Percentiles rank a stretch among this genome's conserved stretches.
phyloP scores from a whole-genome alignment of 2,888 invertebrate genomes.

The Dynastes tityus region DNA sequence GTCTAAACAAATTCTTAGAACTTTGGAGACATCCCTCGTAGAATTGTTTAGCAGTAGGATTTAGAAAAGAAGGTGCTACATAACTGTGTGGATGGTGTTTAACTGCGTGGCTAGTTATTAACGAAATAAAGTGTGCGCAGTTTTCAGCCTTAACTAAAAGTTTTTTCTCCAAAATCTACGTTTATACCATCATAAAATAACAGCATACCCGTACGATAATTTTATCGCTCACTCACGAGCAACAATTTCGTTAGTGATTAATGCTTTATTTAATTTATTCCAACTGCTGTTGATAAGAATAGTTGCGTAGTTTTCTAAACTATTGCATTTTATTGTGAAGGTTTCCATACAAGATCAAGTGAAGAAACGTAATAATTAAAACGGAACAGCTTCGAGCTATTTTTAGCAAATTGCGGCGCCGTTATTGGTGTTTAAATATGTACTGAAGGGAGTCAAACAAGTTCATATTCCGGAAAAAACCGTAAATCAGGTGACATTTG shows the following conservation, averaged over 20 bases:
- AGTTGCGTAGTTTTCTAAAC: not conserved
- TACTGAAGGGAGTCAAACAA: not conserved
- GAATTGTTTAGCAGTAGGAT: too few relatives aligned
- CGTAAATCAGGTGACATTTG: constrained; percentile 26
- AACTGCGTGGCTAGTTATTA: too few relatives aligned
- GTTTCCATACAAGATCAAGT: not conserved
- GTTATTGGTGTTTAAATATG: not conserved
- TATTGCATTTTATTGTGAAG: not conserved
- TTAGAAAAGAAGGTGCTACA: too few relatives aligned
- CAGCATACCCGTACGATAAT: not conserved
- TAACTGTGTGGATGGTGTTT: too few relatives aligned
- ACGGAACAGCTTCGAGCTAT: not conserved
- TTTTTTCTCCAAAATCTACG: not conserved
- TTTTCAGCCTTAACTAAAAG: not conserved
- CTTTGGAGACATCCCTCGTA: too few relatives aligned
- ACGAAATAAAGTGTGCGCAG: too few relatives aligned
- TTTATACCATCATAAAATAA: not conserved
- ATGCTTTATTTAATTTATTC: constrained; percentile 15
- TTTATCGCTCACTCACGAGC: not conserved
- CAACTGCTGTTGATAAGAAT: not conserved
- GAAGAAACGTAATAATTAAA: not conserved
- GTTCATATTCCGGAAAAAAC: constrained; percentile 13
- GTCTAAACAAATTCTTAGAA: too few relatives aligned
- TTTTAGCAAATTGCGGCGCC: not conserved
- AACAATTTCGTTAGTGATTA: constrained; percentile 21